These are phyloP conservation scores for Orius insidiosus DNA, from an alignment of 1,140 invertebrate species.

Conservation along the genomic window DNA sequence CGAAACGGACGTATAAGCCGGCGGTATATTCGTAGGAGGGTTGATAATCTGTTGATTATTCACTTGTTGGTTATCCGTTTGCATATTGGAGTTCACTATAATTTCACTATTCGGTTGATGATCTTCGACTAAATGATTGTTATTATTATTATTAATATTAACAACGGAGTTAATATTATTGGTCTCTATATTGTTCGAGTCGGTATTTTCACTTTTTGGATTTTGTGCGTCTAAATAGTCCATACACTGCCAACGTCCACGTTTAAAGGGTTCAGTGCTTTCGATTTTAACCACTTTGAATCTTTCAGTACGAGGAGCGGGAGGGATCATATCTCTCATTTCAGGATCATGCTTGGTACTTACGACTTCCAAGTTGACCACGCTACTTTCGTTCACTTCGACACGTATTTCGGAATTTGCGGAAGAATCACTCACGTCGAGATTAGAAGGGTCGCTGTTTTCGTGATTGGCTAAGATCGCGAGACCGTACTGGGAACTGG, in stretches of 20 bases:
- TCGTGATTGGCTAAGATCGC: slow-evolving; percentile 46
- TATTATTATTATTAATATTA: too few relatives aligned
- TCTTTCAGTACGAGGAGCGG: slow-evolving; percentile 52
- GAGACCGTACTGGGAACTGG: slow-evolving; percentile 63
- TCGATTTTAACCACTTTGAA: slow-evolving; percentile 96
- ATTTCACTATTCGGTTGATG: too few relatives aligned
- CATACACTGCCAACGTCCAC: slow-evolving; percentile 89
- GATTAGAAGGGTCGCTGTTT: slow-evolving; percentile 19
- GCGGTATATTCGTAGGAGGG: slow-evolving; percentile 14
- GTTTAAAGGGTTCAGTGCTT: slow-evolving; percentile 81
- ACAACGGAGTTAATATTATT: too few relatives aligned
- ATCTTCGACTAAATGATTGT: too few relatives aligned
- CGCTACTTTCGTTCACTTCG: slow-evolving; percentile 38
- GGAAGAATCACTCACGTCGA: slow-evolving; percentile 30
- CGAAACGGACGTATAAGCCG: slow-evolving; percentile 19
- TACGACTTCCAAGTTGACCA: slow-evolving; percentile 27
- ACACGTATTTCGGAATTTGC: slow-evolving; percentile 36
- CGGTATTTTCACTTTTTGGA: too few relatives aligned
- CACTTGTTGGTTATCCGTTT: neutral
- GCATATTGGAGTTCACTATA: too few relatives aligned
- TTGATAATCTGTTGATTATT: slow-evolving; percentile 14
- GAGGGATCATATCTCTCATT: slow-evolving; percentile 50
- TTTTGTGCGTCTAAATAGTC: slow-evolving; percentile 60
- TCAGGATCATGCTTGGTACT: slow-evolving; percentile 39
- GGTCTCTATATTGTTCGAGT: too few relatives aligned